Evolutionary conservation across 2,797 vertebrate species (phyloP).

Genomic region (Sebastes steindachneri): DNA sequence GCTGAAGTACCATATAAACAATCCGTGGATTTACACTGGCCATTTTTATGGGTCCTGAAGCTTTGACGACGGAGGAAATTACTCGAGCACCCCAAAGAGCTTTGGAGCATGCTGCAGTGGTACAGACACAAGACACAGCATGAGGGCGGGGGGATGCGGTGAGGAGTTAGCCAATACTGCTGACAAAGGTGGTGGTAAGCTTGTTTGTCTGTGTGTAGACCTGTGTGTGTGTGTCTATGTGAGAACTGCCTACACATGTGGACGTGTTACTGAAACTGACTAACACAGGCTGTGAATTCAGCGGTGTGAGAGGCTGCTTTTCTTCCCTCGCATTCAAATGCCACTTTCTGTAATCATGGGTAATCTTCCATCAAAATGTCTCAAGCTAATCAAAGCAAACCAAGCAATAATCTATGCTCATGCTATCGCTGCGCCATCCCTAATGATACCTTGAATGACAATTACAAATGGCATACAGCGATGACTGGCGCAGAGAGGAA

Average conservation of each 20-base stretch:
- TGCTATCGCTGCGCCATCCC: not conserved
- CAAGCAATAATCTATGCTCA: slow-evolving; percentile 15
- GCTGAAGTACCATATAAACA: slow-evolving; percentile 39
- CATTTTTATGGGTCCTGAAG: slow-evolving; percentile 43
- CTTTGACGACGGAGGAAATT: slow-evolving; percentile 70
- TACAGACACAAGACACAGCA: slow-evolving; percentile 65
- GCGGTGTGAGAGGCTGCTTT: slow-evolving; percentile 16
- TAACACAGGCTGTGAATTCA: slow-evolving; percentile 32
- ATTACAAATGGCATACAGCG: slow-evolving; percentile 16
- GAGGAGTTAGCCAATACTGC: slow-evolving; percentile 70
- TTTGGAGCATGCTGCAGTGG: slow-evolving; percentile 61
- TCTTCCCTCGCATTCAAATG: slow-evolving; percentile 32
- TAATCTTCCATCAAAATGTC: slow-evolving; percentile 46
- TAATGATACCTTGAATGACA: slow-evolving; percentile 21
- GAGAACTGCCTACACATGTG: slow-evolving; percentile 28
- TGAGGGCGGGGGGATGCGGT: slow-evolving; percentile 32
- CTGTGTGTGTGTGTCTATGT: slow-evolving; percentile 3
- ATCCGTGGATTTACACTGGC: slow-evolving; percentile 34
- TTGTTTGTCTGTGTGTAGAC: slow-evolving; percentile 44
- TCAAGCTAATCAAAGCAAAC: slow-evolving; percentile 44
- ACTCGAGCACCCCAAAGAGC: slow-evolving; percentile 54
- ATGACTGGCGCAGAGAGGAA: not conserved
- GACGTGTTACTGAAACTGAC: slow-evolving; percentile 25
- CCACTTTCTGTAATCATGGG: slow-evolving; percentile 37
- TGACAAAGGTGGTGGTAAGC: slow-evolving; percentile 69